Percentiles rank a stretch among this genome's conserved stretches.
Evolutionary conservation across 2,888 invertebrate species (phyloP).

Genomic region (Loripinus fragilis): DNA sequence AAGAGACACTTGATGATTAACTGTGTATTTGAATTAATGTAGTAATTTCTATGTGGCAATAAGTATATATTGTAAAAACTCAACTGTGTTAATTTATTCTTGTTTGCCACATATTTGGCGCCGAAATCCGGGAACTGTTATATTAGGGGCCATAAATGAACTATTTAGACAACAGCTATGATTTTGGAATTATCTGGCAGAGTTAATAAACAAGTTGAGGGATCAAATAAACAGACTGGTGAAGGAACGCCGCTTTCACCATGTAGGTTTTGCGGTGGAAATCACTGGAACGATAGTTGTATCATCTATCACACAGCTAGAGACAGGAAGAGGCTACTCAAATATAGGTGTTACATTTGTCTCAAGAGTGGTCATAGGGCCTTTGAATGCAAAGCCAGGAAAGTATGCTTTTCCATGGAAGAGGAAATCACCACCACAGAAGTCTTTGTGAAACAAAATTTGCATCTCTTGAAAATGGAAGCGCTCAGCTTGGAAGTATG

Average conservation of each 20-base stretch:
- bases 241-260: background rate
- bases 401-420: background rate
- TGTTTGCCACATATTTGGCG: background rate
- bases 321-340: background rate
- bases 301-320: background rate
- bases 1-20: too few species aligned
- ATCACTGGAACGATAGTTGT: background rate
- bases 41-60: too few species aligned
- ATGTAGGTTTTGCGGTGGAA: background rate
- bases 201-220: background rate
- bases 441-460: background rate
- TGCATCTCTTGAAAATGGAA: background rate
- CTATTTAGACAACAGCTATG: background rate
- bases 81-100: too few species aligned
- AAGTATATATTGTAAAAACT: too few species aligned
- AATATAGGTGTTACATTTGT: conserved; percentile 1
- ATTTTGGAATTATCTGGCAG: background rate
- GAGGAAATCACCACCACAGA: conserved; percentile 9
- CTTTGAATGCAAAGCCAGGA: background rate
- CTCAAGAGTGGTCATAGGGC: background rate
- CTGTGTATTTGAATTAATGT: too few species aligned
- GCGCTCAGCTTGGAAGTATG: background rate
- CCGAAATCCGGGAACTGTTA: background rate
- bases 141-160: background rate
- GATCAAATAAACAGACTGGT: background rate